Evolutionary conservation across 2,113 vertebrate species (phyloP), one percentile per base, ranked within the genome.

Genomic region (Pontoporia blainvillei): DNA sequence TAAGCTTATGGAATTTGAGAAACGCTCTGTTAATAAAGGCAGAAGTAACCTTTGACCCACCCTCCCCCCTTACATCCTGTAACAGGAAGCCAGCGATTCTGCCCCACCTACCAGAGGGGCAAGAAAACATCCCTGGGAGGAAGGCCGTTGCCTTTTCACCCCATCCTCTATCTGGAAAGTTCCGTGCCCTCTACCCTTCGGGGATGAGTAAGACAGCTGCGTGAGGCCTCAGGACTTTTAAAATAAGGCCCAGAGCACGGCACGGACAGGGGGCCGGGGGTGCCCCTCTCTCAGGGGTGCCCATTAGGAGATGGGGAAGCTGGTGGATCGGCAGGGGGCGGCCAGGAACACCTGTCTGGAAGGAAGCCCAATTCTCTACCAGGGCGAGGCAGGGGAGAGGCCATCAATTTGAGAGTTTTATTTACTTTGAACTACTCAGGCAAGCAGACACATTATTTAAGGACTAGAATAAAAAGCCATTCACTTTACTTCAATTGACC

Each of bases 401-500:
- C 97, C 97, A 39, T 96, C 97, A 87, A 71, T 97, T 94, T 83
- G 94, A 97, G 98, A 52, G 96, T 97, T 98, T 98, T 98, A 97
- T 98, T 98, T 99, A 98, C 98, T 98, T 98, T 98, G 98, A 97
- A 96, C 92, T 67, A 94, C 97, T 97, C 97, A 97, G 98, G 97
- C 98, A 94, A 96, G 98, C 98, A 98, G 98, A 97, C 98, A 82
- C 98, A 98, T 98, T 98, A 98, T 98, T 99, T 98, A 98, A 98
- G 98, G 96, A 96, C 98, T 93, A 94, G 98, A 98, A 98, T 98
- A 98, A 98, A 98, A 98, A 98, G 98, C 98, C 98, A 98, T 98
- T 98, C 98, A 98, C 98, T 98, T 98, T 97, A 79, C 96, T 98
- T 98, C 98, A 98, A 98, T 98, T 98, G 98, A 98, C 98, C 98